These are phyloP conservation scores for Cheiracanthium punctorium DNA, from an alignment of 2,888 invertebrate species.

Conservation along the genomic window DNA sequence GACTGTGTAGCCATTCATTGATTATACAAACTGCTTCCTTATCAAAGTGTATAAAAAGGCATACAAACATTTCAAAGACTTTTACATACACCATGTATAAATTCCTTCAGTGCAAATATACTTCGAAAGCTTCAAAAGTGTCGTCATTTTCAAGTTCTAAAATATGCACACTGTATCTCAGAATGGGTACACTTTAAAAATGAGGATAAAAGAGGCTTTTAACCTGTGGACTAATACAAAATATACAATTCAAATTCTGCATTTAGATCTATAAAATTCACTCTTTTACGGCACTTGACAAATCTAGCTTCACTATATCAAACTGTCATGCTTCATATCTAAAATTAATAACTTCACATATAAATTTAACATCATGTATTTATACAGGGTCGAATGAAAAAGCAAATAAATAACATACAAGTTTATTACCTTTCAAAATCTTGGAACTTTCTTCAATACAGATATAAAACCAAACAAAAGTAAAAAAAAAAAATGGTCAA, in stretches of 20 bases:
- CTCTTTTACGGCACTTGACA: constrained; percentile 17
- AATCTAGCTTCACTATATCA: background rate
- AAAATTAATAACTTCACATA: background rate
- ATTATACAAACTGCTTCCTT: constrained; percentile 30
- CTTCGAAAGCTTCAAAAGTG: constrained; percentile 34
- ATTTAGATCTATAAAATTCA: constrained; percentile 31
- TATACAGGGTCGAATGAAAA: no score
- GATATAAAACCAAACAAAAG: background rate
- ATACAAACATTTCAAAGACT: constrained; percentile 39
- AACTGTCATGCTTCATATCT: background rate
- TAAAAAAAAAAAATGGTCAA: no score
- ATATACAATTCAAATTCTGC: constrained; percentile 50
- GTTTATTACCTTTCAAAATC: background rate
- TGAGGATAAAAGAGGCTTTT: background rate
- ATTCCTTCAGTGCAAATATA: constrained; percentile 48
- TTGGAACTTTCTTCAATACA: background rate
- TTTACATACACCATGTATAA: constrained; percentile 44
- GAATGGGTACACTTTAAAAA: constrained; percentile 10
- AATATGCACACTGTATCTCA: constrained; percentile 43
- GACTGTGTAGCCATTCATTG: background rate
- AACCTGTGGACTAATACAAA: constrained; percentile 33
- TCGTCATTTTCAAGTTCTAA: constrained; percentile 37
- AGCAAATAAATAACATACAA: background rate
- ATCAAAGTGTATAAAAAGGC: constrained; percentile 50
- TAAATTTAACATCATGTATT: background rate